Conservation (phyloP, 2,888 invertebrate species). For the Conistra vaccinii region DNA sequence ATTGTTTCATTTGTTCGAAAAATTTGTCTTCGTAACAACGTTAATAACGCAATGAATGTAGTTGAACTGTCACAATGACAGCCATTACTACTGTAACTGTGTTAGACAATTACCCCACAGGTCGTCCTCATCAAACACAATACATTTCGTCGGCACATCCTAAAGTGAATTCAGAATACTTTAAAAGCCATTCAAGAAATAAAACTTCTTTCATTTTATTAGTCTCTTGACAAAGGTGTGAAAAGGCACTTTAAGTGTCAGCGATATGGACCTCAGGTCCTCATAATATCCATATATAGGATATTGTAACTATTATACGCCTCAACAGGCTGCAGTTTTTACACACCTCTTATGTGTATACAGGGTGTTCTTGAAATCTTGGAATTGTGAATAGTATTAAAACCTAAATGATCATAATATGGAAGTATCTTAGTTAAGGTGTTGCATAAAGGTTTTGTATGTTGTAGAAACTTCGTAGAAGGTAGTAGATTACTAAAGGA, state of each 20-base stretch:
- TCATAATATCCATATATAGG: constrained; percentile 53
- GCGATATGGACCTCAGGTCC: constrained; percentile 28
- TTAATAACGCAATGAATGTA: too few species aligned
- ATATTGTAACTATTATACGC: constrained; percentile 47
- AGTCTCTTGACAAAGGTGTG: constrained; percentile 59
- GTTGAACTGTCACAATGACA: too few species aligned
- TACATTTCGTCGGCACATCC: constrained; percentile 39
- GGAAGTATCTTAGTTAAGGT: not conserved
- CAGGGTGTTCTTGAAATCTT: constrained; percentile 20
- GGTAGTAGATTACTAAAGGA: not conserved
- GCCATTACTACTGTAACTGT: too few species aligned
- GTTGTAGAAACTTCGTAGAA: not conserved
- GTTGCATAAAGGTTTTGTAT: not conserved
- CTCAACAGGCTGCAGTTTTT: constrained; percentile 43
- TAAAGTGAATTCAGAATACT: constrained; percentile 47
- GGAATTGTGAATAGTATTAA: not conserved
- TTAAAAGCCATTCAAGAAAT: constrained; percentile 54
- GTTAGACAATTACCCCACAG: too few species aligned
- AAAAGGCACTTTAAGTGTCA: constrained; percentile 57
- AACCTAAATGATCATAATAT: not conserved
- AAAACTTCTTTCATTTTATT: constrained; percentile 58
- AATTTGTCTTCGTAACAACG: too few species aligned
- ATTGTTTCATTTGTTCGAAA: too few species aligned
- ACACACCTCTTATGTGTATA: constrained; percentile 11
- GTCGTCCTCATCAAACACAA: constrained; percentile 10